Evolutionary conservation across 2,797 vertebrate species (phyloP), one percentile per base, ranked within the genome.

Genomic region (Sparidentex hasta): DNA sequence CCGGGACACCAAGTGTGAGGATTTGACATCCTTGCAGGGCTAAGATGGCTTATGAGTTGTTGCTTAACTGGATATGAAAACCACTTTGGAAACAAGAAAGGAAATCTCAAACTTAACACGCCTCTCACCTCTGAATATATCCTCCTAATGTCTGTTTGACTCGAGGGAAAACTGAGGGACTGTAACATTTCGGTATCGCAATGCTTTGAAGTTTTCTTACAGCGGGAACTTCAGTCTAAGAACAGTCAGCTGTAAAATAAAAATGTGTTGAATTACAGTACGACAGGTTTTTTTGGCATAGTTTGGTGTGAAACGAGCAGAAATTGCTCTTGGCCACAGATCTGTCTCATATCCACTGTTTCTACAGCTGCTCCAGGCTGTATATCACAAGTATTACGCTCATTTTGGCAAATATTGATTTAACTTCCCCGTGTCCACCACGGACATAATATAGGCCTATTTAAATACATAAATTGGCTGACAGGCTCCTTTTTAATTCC

Each of bases 31-130:
- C 83, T 91, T 85, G 77, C 82, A 50, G 68, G 25, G 67, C 73
- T 81, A 74, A 92, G 79, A 80, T 70, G 74, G 80, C 78, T 90
- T 79, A 84, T 23, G 80, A 71, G 58, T 74, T 90, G 83, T 85
- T 91, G 74, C 93, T 94, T 87, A 78, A 74, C 85, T 87, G 87
- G 75, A 91, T 68, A 85, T 3, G 6, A 78, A 87, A 91, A 87
- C 79, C 67, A 77, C 78, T 91, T 89, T 69, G 50, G 41, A 76
- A 69, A 87, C 50, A 86, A 64, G 56, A 76, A 85, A 80, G 75
- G 33, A 74, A 81, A 72, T 87, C 75, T 76, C 4, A 33, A 74
- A 71, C 7, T 47, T 69, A 76, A 70, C 64, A 80, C 17, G 52
- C 56, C 38, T 76, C 65, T 76, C 65, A 82, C 74, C 77, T 83